Percentiles rank a stretch among this genome's conserved stretches.
phyloP scores from a whole-genome alignment of 2,797 vertebrate genomes.

The Melopsittacus undulatus region DNA sequence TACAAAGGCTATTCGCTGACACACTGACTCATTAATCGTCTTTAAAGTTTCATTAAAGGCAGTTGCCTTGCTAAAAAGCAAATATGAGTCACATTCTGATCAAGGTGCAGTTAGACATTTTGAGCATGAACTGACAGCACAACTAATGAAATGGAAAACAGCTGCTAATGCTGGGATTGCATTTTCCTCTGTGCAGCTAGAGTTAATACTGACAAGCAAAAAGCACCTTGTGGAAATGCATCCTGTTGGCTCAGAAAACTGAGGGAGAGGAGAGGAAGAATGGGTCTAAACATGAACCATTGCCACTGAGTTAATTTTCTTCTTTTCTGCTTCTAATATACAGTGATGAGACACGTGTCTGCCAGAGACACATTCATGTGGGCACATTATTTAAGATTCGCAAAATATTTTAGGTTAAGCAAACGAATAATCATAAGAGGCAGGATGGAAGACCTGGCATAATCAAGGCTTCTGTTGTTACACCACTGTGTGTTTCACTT shows the following conservation, averaged over 20 bases:
- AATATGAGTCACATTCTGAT: conserved; percentile 60
- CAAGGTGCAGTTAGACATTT: conserved; percentile 20
- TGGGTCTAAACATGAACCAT: neutral
- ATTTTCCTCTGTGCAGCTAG: neutral
- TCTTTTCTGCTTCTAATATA: neutral
- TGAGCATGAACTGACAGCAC: neutral
- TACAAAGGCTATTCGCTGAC: conserved; percentile 47
- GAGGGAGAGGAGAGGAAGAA: neutral
- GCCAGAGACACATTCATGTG: neutral
- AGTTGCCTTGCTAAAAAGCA: conserved; percentile 52
- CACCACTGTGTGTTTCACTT: conserved; percentile 27
- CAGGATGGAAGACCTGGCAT: neutral
- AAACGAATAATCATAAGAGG: neutral
- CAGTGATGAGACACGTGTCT: neutral
- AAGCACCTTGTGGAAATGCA: neutral
- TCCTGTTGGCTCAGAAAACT: neutral
- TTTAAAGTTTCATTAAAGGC: conserved; percentile 64
- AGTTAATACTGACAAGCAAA: neutral
- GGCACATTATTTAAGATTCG: neutral
- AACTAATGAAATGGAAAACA: neutral
- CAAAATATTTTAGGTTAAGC: neutral
- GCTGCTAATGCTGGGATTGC: neutral
- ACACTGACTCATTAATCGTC: conserved; percentile 63
- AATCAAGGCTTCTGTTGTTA: conserved; percentile 1
- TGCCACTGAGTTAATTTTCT: neutral